Conservation (phyloP, 1,140 invertebrate species). For the Cyphomyrmex costatus region DNA sequence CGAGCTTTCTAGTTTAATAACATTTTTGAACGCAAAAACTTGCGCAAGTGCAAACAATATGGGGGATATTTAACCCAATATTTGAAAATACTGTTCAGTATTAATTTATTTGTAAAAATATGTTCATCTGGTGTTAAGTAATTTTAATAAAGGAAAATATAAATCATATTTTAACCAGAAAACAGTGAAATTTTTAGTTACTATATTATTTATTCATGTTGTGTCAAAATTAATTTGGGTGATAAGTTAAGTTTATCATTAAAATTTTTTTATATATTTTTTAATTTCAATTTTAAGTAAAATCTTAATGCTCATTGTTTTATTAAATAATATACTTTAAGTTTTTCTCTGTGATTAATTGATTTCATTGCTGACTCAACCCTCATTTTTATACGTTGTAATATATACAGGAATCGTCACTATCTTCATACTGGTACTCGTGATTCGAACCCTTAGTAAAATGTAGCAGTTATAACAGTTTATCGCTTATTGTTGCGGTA, state of each 20-base stretch:
- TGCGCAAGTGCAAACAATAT: background rate
- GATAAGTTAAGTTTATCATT: background rate
- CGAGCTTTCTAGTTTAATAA: constrained; percentile 57
- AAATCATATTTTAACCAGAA: background rate
- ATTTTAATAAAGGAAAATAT: background rate
- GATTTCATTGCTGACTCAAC: background rate
- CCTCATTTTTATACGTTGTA: background rate
- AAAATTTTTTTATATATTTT: background rate
- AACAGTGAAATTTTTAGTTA: background rate
- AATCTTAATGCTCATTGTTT: background rate
- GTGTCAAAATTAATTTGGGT: background rate
- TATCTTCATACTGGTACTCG: background rate
- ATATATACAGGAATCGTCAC: background rate
- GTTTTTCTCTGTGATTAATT: background rate
- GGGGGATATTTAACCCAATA: constrained; percentile 11
- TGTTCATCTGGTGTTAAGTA: too few species aligned
- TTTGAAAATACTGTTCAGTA: background rate
- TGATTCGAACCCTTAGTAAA: background rate
- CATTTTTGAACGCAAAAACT: background rate
- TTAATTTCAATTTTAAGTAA: background rate
- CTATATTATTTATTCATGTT: background rate
- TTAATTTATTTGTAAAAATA: background rate
- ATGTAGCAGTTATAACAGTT: constrained; percentile 1
- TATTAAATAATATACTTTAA: background rate
- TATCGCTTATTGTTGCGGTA: background rate